Evolutionary conservation across 2,888 invertebrate species (phyloP).

Genomic region (Chrysotoxum bicinctum): DNA sequence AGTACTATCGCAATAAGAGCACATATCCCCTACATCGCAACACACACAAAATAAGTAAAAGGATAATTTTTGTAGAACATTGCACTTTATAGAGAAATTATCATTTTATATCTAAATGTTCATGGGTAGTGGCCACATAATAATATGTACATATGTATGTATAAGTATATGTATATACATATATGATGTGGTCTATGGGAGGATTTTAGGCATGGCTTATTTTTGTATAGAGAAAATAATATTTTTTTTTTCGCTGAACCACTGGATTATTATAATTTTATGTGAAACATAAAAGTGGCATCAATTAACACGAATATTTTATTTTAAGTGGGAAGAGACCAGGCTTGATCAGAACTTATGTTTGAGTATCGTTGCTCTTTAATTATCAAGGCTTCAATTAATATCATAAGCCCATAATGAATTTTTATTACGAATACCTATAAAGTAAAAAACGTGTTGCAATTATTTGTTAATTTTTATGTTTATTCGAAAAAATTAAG

Average conservation of each 20-base stretch:
- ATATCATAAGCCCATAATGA: neutral
- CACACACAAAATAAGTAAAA: neutral
- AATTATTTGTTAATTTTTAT: neutral
- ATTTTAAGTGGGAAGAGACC: neutral
- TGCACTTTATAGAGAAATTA: constrained; percentile 12
- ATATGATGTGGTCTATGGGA: constrained; percentile 2
- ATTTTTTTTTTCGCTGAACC: neutral
- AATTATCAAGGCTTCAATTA: neutral
- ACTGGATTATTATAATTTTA: constrained; percentile 14
- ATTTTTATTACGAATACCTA: constrained; percentile 1
- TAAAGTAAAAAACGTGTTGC: neutral
- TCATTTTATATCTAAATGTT: too few relatives aligned
- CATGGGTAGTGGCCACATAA: too few relatives aligned
- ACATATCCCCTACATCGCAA: neutral
- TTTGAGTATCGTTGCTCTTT: neutral
- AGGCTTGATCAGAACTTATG: constrained; percentile 18
- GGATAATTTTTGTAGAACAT: constrained; percentile 18
- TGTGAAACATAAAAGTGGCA: constrained; percentile 9
- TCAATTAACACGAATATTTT: constrained; percentile 29
- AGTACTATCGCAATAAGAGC: neutral
- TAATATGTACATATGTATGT: neutral
- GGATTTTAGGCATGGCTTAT: neutral
- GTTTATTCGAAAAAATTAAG: neutral
- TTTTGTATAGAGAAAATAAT: neutral
- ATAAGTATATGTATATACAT: neutral